These are phyloP conservation scores for Drosophila parthenogenetica DNA, from an alignment of 2,888 invertebrate species.

Conservation along the genomic window DNA sequence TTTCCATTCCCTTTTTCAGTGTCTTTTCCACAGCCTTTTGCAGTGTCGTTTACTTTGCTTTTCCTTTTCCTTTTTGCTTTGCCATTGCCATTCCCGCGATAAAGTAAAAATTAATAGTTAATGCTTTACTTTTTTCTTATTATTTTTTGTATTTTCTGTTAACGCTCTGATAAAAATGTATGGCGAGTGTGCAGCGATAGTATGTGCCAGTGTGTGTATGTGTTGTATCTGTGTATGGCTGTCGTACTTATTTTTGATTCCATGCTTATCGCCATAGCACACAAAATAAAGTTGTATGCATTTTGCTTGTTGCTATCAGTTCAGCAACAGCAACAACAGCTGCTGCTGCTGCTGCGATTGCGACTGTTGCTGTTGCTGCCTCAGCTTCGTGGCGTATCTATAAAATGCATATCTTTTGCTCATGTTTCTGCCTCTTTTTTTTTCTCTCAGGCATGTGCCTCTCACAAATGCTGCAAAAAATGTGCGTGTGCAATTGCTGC, in stretches of 20 bases:
- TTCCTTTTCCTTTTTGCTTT: constrained; percentile 26
- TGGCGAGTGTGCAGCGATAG: constrained; percentile 20
- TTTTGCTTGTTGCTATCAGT: constrained; percentile 59
- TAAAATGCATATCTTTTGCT: constrained; percentile 59
- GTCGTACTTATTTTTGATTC: constrained; percentile 40
- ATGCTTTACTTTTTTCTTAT: constrained; percentile 23
- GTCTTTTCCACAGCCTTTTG: no score
- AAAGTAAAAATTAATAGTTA: constrained; percentile 64
- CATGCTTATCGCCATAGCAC: constrained; percentile 64
- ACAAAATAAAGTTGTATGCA: constrained; percentile 70
- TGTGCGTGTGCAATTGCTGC: constrained; percentile 63
- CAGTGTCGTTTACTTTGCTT: constrained; percentile 15
- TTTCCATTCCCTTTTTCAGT: constrained; percentile 22
- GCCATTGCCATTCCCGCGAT: constrained; percentile 49
- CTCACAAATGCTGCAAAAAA: constrained; percentile 50
- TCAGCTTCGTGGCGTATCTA: constrained; percentile 52
- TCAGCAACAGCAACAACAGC: constrained; percentile 27
- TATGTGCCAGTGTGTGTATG: constrained; percentile 20
- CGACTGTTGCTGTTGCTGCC: constrained; percentile 6
- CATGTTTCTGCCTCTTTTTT: constrained; percentile 30
- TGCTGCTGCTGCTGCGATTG: not conserved
- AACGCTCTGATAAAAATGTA: constrained; percentile 39
- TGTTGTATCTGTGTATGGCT: constrained; percentile 33
- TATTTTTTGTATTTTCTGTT: constrained; percentile 10
- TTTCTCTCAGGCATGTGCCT: constrained; percentile 38